These are phyloP conservation scores for Campoplex capitator DNA, from an alignment of 2,888 invertebrate genomes.

Conservation along the genomic window DNA sequence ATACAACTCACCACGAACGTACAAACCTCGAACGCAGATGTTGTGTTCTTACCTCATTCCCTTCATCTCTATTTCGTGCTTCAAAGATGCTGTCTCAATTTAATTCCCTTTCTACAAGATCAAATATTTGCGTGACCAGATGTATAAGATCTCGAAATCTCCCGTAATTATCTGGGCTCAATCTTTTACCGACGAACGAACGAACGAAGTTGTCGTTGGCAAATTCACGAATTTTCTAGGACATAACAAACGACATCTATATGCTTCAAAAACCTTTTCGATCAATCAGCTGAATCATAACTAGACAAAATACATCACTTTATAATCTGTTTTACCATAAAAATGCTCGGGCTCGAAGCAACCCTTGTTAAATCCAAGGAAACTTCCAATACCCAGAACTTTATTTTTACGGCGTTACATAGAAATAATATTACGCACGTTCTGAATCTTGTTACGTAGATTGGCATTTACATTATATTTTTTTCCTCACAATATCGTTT, in stretches of 20 bases:
- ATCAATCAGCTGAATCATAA: too few species aligned
- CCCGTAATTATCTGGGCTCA: background rate
- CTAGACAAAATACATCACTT: background rate
- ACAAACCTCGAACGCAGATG: slow-evolving; percentile 45
- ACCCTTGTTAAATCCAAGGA: background rate
- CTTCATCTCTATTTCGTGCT: slow-evolving; percentile 40
- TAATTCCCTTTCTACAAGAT: slow-evolving; percentile 45
- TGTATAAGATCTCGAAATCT: slow-evolving; percentile 70
- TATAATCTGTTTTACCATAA: background rate
- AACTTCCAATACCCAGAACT: background rate
- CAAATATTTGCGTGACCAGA: slow-evolving; percentile 77
- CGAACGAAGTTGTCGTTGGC: background rate
- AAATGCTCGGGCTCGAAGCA: background rate
- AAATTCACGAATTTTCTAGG: background rate
- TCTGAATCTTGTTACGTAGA: slow-evolving; percentile 61
- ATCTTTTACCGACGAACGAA: background rate
- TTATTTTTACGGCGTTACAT: background rate
- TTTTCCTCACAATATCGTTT: slow-evolving; percentile 48
- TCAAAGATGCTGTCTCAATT: slow-evolving; percentile 48
- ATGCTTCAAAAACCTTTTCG: too few species aligned
- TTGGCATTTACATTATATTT: slow-evolving; percentile 56
- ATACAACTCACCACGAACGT: slow-evolving; percentile 37
- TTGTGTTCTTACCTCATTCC: slow-evolving; percentile 27
- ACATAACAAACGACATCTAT: too few species aligned
- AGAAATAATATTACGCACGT: background rate